Conservation (phyloP, 2,797 vertebrate species). For the Micromesistius poutassou region DNA sequence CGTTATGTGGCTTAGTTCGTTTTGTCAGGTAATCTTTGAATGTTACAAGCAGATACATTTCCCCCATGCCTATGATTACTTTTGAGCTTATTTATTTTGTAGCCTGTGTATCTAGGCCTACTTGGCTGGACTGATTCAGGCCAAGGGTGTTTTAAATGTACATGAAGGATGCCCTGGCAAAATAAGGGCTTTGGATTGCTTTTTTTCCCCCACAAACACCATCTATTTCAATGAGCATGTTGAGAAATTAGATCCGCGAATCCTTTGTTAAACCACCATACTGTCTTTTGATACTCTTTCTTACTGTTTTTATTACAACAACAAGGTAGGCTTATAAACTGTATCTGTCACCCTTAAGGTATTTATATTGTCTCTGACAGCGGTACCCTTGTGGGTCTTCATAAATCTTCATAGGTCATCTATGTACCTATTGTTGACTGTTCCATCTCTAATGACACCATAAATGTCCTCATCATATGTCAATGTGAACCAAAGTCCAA, state of each 20-base stretch:
- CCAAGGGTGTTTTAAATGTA: background rate
- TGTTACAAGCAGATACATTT: background rate
- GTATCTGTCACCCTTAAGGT: too few relatives aligned
- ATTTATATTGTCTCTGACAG: constrained; percentile 21
- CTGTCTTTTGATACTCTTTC: too few relatives aligned
- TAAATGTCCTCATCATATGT: constrained; percentile 28
- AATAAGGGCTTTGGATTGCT: background rate
- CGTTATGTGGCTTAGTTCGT: background rate
- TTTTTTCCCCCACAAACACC: too few relatives aligned
- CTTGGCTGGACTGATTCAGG: background rate
- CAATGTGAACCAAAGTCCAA: constrained; percentile 36
- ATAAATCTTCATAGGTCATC: constrained; percentile 1
- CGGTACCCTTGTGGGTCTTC: constrained; percentile 5
- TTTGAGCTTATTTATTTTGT: background rate
- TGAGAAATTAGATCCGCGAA: too few relatives aligned
- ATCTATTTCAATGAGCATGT: too few relatives aligned
- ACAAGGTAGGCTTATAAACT: background rate
- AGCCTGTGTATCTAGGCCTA: background rate
- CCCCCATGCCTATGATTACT: background rate
- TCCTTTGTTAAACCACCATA: too few relatives aligned
- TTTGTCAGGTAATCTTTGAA: background rate
- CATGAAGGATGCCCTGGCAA: background rate
- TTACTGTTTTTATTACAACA: background rate
- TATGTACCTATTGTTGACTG: constrained; percentile 42
- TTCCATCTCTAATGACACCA: constrained; percentile 28